These are phyloP conservation scores for Brachionus sp. DNA, from an alignment of 1,140 invertebrate species.

Conservation along the genomic window DNA sequence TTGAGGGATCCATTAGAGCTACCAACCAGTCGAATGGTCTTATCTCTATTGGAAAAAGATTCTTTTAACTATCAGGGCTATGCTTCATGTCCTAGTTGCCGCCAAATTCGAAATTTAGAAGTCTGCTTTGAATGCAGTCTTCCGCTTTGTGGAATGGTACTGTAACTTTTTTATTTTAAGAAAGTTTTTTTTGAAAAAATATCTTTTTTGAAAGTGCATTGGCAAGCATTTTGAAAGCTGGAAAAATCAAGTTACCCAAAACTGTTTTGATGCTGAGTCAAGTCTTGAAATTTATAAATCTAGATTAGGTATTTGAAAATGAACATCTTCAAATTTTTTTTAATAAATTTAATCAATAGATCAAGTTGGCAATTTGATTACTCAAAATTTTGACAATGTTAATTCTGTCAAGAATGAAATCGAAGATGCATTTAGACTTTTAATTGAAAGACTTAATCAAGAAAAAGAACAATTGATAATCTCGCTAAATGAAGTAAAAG, in stretches of 20 bases:
- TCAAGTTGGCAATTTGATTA: not conserved
- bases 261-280: not conserved
- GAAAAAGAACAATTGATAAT: slow-evolving; percentile 4
- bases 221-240: slow-evolving; percentile 38
- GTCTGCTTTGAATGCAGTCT: slow-evolving; percentile 41
- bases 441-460: slow-evolving; percentile 17
- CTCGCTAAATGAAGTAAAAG: slow-evolving; percentile 24
- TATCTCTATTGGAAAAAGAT: slow-evolving; percentile 34
- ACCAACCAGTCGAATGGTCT: slow-evolving; percentile 38
- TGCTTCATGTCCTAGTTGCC: slow-evolving; percentile 14
- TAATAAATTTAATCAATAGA: not conserved
- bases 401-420: not conserved
- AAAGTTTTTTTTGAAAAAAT: not conserved
- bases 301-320: not conserved
- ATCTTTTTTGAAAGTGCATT: slow-evolving; percentile 28
- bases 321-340: not conserved
- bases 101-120: slow-evolving; percentile 45
- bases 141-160: slow-evolving; percentile 5
- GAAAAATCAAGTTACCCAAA: slow-evolving; percentile 25
- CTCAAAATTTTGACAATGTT: slow-evolving; percentile 39
- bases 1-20: not conserved
- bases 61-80: slow-evolving; percentile 37
- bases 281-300: not conserved
- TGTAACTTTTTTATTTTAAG: not conserved
- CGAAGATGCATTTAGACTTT: not conserved